These are phyloP conservation scores for Drosophila ironensis DNA, from an alignment of 1,140 invertebrate species.

Conservation along the genomic window DNA sequence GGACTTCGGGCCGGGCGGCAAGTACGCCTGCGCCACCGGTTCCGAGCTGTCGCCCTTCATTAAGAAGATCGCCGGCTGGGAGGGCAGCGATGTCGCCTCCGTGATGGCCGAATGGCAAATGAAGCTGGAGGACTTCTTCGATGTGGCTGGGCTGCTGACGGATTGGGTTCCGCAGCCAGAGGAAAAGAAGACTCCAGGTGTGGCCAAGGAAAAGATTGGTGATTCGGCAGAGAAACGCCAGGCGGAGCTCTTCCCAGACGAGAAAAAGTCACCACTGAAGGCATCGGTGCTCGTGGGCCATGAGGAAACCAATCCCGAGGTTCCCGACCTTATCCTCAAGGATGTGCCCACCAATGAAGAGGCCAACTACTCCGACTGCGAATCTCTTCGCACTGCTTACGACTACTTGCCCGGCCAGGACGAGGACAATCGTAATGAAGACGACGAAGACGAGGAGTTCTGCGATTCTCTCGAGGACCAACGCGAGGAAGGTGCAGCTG, in stretches of 20 bases:
- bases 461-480: too few relatives aligned
- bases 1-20: conserved; percentile 49
- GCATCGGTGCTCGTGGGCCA: too few relatives aligned
- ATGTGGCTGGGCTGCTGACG: conserved; percentile 17
- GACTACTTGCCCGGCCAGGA: neutral
- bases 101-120: conserved; percentile 13
- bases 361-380: conserved; percentile 10
- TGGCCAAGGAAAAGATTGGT: neutral
- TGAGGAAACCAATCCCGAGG: neutral
- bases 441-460: neutral
- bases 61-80: neutral
- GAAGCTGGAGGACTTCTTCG: conserved; percentile 40
- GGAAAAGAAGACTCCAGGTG: neutral
- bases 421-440: neutral
- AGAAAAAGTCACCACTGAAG: neutral
- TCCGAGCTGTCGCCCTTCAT: conserved; percentile 25
- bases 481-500: too few relatives aligned
- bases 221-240: neutral
- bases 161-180: neutral
- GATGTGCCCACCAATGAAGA: neutral
- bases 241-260: too few relatives aligned
- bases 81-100: neutral
- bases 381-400: conserved; percentile 5
- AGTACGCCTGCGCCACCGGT: conserved; percentile 4
- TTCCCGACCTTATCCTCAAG: neutral